phyloP scores from a whole-genome alignment of 2,113 vertebrate species.

The Hydrochoerus hydrochaeris region DNA sequence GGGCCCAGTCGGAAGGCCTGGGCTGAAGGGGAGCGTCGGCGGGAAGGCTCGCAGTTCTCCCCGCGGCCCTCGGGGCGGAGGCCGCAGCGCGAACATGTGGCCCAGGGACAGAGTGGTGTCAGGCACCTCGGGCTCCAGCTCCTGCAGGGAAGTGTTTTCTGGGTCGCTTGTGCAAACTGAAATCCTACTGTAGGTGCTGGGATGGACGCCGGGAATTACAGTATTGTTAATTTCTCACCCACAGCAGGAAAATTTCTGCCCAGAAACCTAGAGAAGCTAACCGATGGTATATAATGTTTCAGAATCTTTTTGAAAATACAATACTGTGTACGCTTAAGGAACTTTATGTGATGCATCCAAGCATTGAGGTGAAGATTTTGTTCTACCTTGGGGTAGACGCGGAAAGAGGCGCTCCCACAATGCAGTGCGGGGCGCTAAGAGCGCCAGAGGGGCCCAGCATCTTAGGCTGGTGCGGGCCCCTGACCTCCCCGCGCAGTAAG shows the following conservation, averaged over 20 bases:
- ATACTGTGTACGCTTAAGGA: not conserved
- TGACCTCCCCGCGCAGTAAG: not conserved
- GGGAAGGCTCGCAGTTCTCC: not conserved
- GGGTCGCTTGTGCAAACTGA: not conserved
- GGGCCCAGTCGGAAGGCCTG: not conserved
- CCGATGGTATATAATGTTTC: not conserved
- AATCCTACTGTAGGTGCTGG: not conserved
- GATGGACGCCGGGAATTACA: not conserved
- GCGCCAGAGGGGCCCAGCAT: not conserved
- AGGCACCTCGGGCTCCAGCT: not conserved
- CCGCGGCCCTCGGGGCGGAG: not conserved
- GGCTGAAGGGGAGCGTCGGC: not conserved
- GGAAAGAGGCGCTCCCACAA: not conserved
- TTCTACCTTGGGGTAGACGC: not conserved
- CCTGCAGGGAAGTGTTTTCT: not conserved
- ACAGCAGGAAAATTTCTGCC: not conserved
- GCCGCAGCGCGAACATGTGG: fast-evolving
- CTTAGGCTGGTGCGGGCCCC: not conserved
- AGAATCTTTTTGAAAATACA: not conserved
- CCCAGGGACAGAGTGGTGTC: not conserved
- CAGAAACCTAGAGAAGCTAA: not conserved
- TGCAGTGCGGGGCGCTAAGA: not conserved
- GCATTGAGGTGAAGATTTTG: not conserved
- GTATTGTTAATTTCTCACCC: not conserved
- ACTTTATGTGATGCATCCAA: not conserved